Percentiles rank a stretch among this genome's conserved stretches.
Conservation (phyloP, 23 tunicate genomes). For the Halocynthia roretzi region DNA sequence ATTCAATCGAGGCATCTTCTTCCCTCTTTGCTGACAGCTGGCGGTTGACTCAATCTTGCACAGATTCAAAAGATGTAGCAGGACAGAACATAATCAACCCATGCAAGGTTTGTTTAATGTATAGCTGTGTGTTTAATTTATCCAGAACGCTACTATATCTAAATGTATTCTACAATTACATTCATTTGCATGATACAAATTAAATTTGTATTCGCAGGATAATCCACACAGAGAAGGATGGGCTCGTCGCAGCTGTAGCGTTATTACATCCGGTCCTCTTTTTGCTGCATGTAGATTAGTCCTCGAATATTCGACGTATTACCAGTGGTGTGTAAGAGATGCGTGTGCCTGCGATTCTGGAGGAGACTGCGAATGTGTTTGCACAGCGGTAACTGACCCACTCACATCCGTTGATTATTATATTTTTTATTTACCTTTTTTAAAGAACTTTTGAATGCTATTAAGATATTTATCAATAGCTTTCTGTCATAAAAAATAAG, state of each 20-base stretch:
- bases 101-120: slow-evolving; percentile 40
- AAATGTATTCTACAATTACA: too few relatives aligned
- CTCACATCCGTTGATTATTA: too few relatives aligned
- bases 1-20: slow-evolving; percentile 30
- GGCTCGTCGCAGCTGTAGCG: slow-evolving; percentile 45
- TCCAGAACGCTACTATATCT: background rate
- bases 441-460: too few relatives aligned
- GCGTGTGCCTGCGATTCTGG: slow-evolving; percentile 72
- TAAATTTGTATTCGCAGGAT: slow-evolving; percentile 11
- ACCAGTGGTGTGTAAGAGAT: slow-evolving; percentile 70
- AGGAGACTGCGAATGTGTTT: slow-evolving; percentile 75
- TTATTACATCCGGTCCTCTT: slow-evolving; percentile 34
- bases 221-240: slow-evolving; percentile 50
- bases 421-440: too few relatives aligned
- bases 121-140: background rate
- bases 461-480: too few relatives aligned
- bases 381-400: slow-evolving; percentile 40
- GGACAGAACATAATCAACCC: slow-evolving; percentile 8
- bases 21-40: slow-evolving; percentile 46
- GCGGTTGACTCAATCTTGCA: slow-evolving; percentile 38
- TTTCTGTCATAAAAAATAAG: too few relatives aligned
- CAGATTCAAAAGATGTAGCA: background rate
- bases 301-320: slow-evolving; percentile 32
- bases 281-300: slow-evolving; percentile 45
- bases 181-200: background rate